Evolutionary conservation across 2,113 vertebrate genomes (phyloP).

Genomic region (Pycnonotus jocosus): DNA sequence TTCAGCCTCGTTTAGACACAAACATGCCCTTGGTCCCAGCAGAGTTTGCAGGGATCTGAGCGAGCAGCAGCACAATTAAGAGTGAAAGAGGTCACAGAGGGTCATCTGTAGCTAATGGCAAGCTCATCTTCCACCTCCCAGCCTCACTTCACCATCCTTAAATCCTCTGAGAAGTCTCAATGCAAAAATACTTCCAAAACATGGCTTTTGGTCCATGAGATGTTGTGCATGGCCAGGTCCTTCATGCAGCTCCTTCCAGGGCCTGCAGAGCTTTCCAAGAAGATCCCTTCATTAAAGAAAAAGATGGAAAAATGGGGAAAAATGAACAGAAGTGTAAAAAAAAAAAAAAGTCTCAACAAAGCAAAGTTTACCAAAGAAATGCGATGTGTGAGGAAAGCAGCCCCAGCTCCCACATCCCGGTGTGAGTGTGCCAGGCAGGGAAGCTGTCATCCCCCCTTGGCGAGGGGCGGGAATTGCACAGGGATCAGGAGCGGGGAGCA

Average conservation of each 20-base stretch:
- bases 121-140: not conserved
- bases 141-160: not conserved
- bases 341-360: no score
- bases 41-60: not conserved
- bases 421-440: not conserved
- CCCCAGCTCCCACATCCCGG: fast-evolving
- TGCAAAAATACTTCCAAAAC: not conserved
- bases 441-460: not conserved
- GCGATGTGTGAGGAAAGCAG: fast-evolving
- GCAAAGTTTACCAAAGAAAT: not conserved
- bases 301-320: fast-evolving
- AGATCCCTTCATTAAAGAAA: not conserved
- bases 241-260: not conserved
- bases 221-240: not conserved
- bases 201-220: fast-evolving
- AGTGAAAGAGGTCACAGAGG: not conserved
- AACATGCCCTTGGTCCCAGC: not conserved
- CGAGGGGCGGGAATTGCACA: not conserved
- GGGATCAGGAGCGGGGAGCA: not conserved
- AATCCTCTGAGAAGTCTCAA: not conserved
- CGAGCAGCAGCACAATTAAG: not conserved
- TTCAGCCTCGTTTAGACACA: not conserved
- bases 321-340: not conserved
- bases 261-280: not conserved
- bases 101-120: not conserved